Base-by-base conservation (phyloP, 2,113 vertebrate species). In the Neodontobutis hainanensis region DNA sequence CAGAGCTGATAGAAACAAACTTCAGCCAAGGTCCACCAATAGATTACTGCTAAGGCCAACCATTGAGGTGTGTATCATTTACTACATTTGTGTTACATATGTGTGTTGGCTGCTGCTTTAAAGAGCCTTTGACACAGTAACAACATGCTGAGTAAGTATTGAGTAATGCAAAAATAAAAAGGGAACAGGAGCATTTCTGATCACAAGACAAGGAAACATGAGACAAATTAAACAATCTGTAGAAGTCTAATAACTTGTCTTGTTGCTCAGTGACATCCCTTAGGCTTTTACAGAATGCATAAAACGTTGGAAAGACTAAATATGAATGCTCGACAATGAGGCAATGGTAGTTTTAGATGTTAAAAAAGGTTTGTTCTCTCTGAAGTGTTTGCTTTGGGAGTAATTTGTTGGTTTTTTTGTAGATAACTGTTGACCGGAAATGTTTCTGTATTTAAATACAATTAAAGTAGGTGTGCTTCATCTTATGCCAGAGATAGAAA, bases 41-140 rank as follows among this genome's bases (percentile, higher is more conserved):
- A 6, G 4, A 38, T 38, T 38, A 38, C 4, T 38, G 36, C 36
- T 38, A 38, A 5, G 36, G 36, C 4, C 6, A 38, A 5, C 4
- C 36, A 6, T 38, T 4, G 36, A 5, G 36, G 36, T 38, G 36
- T 38, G 6, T 38, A 38, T 38, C 36, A 38, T 4, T 6, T 38
- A 6, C 36, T 38, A 38, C 36, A 38, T 38, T n/a, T n/a, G n/a
- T n/a, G n/a, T n/a, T n/a, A n/a, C n/a, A n/a, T n/a, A 40, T 40
- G 38, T 1, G 38, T 6, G 11, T 46, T 46, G 6, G 44, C 8
- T 11, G 44, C 8, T 46, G 80, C 68, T 67, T 65, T 50, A 74
- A 38, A 55, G n/a, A n/a, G 46, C 53, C 72, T 77, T 69, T 77
- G 57, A 75, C 51, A 52, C 63, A 77, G 14, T 77, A 16, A 75